Conservation (phyloP, 2,113 vertebrate genomes). For the Cyanistes caeruleus region DNA sequence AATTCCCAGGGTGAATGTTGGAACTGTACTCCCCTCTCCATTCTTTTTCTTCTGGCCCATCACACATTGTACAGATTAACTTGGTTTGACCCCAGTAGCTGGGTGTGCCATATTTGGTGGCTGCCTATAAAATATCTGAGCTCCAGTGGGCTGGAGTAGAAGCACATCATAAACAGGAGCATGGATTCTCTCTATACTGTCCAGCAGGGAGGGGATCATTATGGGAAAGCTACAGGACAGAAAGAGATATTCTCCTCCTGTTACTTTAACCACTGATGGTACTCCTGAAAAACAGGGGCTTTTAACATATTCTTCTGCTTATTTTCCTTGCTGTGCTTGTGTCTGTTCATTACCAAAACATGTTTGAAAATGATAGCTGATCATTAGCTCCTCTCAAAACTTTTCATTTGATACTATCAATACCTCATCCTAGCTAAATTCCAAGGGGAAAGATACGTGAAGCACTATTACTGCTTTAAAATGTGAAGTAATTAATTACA, state of each 20-base stretch:
- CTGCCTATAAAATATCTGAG: neutral
- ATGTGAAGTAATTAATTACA: neutral
- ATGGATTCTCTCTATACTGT: neutral
- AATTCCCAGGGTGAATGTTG: neutral
- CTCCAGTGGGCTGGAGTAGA: neutral
- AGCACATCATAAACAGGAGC: neutral
- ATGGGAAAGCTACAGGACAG: neutral
- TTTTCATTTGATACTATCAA: neutral
- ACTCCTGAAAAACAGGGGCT: neutral
- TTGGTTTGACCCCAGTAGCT: neutral
- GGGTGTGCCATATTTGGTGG: neutral
- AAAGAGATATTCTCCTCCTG: rapidly evolving
- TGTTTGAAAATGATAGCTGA: neutral
- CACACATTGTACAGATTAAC: neutral
- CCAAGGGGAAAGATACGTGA: neutral
- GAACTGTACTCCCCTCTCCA: rapidly evolving
- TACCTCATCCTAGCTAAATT: neutral
- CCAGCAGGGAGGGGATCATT: neutral
- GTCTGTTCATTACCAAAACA: neutral
- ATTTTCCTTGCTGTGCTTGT: neutral
- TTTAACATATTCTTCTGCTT: neutral
- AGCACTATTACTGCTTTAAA: neutral
- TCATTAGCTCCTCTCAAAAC: neutral
- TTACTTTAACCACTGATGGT: neutral
- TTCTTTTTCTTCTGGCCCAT: neutral